Evolutionary conservation across 2,888 invertebrate genomes (phyloP).

Genomic region (Scaptomyza polygonia): DNA sequence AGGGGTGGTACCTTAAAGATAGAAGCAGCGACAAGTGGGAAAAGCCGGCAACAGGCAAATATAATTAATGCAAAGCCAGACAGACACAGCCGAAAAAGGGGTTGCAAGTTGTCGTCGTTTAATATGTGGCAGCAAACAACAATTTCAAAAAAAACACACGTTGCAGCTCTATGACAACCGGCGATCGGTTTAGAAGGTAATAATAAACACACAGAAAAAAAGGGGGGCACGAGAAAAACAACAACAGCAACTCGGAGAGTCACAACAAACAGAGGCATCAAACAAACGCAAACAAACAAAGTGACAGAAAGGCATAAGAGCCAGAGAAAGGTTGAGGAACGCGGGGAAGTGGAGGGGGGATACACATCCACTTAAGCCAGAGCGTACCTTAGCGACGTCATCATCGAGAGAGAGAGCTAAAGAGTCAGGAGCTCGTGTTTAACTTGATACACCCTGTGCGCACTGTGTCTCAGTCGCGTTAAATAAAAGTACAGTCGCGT

Average conservation of each 20-base stretch:
- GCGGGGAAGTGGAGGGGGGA: not conserved
- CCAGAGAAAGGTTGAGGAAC: conserved; percentile 7
- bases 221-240: conserved; percentile 30
- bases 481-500: conserved; percentile 61
- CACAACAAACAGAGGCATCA: conserved; percentile 52
- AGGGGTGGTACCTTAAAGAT: conserved; percentile 57
- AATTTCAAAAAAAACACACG: not conserved
- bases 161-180: conserved; percentile 40
- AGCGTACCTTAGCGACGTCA: conserved; percentile 40
- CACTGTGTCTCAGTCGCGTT: conserved; percentile 11
- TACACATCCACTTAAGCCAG: conserved; percentile 47
- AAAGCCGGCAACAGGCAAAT: conserved; percentile 40
- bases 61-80: conserved; percentile 57
- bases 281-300: conserved; percentile 46
- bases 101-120: conserved; percentile 44
- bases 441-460: conserved; percentile 48
- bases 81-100: conserved; percentile 35
- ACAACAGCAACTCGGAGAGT: conserved; percentile 21
- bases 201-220: conserved; percentile 12
- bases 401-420: conserved; percentile 10
- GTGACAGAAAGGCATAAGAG: conserved; percentile 20
- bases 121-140: conserved; percentile 53
- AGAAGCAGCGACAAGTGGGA: conserved; percentile 57
- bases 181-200: conserved; percentile 40
- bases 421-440: conserved; percentile 30